phyloP scores from a whole-genome alignment of 2,888 invertebrate species.

The Agrilus cyanescens region DNA sequence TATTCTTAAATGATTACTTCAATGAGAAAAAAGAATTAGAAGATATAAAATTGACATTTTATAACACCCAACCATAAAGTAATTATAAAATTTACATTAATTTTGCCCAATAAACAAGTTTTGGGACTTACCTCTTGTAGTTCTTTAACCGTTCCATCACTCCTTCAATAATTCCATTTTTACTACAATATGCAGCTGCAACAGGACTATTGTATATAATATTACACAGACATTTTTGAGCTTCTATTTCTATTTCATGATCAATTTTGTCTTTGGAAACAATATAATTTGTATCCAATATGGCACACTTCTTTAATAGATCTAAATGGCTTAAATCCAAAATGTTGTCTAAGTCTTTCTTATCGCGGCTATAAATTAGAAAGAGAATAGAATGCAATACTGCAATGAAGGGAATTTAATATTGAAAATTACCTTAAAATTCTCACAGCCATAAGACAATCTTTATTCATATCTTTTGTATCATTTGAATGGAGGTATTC shows the following conservation, averaged over 20 bases:
- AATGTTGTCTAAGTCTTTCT: slow-evolving; percentile 54
- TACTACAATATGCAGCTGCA: slow-evolving; percentile 44
- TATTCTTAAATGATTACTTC: no score
- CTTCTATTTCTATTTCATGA: slow-evolving; percentile 57
- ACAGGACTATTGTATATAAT: slow-evolving; percentile 64
- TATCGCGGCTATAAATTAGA: slow-evolving; percentile 58
- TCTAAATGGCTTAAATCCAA: slow-evolving; percentile 57
- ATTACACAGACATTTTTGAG: slow-evolving; percentile 82
- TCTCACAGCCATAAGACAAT: slow-evolving; percentile 49
- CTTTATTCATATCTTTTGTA: slow-evolving; percentile 36
- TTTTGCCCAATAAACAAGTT: neutral
- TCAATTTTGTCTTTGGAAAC: slow-evolving; percentile 33
- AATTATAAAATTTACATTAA: neutral
- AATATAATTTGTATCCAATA: slow-evolving; percentile 38
- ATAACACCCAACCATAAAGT: neutral
- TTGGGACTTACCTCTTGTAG: slow-evolving; percentile 32
- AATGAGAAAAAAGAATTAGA: no score
- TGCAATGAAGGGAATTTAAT: neutral
- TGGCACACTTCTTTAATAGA: slow-evolving; percentile 55
- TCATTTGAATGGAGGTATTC: slow-evolving; percentile 41
- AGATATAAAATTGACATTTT: no score
- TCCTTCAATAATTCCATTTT: slow-evolving; percentile 56
- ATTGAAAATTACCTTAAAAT: slow-evolving; percentile 47
- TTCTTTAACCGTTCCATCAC: slow-evolving; percentile 59
- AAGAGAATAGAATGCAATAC: neutral